A percentile compares a stretch with the other conserved stretches of the same genome.
These are phyloP conservation scores for Papilio protenor DNA, from an alignment of 2,888 invertebrate species.

Conservation along the genomic window DNA sequence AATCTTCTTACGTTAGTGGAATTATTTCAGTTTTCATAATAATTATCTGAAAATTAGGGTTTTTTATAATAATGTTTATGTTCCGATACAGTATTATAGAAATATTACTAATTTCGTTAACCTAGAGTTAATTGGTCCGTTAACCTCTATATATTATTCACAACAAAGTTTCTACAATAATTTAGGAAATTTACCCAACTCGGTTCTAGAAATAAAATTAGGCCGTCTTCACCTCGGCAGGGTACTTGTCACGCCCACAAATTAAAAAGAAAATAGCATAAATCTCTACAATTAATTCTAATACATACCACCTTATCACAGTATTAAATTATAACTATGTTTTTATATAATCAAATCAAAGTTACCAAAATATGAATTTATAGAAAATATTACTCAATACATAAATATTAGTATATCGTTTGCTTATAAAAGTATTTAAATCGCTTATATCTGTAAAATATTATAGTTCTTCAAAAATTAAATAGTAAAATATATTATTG, in stretches of 20 bases:
- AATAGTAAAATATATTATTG: no score
- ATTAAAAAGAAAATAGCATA: not conserved
- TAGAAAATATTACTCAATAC: not conserved
- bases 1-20: not conserved
- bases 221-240: not conserved
- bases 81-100: not conserved
- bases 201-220: no score
- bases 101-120: not conserved
- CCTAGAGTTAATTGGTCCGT: not conserved
- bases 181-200: not conserved
- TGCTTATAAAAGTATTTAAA: not conserved
- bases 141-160: no score
- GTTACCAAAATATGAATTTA: slow-evolving; percentile 23
- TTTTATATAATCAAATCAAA: not conserved
- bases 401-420: not conserved
- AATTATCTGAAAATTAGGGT: not conserved
- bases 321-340: not conserved
- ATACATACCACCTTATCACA: not conserved
- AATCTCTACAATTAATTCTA: no score
- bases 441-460: not conserved
- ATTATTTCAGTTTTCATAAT: not conserved
- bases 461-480: not conserved
- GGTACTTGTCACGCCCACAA: not conserved
- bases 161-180: not conserved
- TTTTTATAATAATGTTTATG: not conserved